A percentile compares a stretch with the other conserved stretches of the same genome.
These are phyloP conservation scores for Phortica okadai DNA, from an alignment of 2,888 invertebrate species.

Conservation along the genomic window DNA sequence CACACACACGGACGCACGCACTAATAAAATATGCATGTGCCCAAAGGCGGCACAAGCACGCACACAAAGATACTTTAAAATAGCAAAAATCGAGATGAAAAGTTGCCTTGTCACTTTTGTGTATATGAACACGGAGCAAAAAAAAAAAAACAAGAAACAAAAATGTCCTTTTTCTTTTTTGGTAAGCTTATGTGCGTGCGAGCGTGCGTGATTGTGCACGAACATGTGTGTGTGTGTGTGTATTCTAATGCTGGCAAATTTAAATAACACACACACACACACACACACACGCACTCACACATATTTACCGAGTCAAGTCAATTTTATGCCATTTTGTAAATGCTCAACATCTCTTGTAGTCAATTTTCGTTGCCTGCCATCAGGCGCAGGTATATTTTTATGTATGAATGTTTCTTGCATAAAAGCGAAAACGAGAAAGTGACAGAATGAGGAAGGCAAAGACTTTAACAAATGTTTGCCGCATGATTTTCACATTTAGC, in stretches of 20 bases:
- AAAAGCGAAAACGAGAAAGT: background rate
- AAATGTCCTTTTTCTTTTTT: background rate
- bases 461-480: slow-evolving; percentile 5
- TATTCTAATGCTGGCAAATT: slow-evolving; percentile 31
- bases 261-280: slow-evolving; percentile 15
- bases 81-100: slow-evolving; percentile 9
- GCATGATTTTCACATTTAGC: slow-evolving; percentile 10
- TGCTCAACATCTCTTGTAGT: background rate
- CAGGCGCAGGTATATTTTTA: background rate
- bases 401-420: too few relatives aligned
- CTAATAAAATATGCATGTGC: background rate
- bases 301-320: slow-evolving; percentile 12
- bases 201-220: too few relatives aligned
- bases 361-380: background rate
- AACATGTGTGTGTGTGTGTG: background rate
- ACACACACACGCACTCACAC: background rate
- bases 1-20: background rate
- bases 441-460: background rate
- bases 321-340: slow-evolving; percentile 12
- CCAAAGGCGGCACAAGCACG: slow-evolving; percentile 43
- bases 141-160: too few relatives aligned
- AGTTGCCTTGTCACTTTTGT: slow-evolving; percentile 31
- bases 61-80: slow-evolving; percentile 36
- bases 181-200: background rate
- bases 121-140: too few relatives aligned